phyloP scores from a whole-genome alignment of 2,797 vertebrate species.

The Phalanger gymnotis region DNA sequence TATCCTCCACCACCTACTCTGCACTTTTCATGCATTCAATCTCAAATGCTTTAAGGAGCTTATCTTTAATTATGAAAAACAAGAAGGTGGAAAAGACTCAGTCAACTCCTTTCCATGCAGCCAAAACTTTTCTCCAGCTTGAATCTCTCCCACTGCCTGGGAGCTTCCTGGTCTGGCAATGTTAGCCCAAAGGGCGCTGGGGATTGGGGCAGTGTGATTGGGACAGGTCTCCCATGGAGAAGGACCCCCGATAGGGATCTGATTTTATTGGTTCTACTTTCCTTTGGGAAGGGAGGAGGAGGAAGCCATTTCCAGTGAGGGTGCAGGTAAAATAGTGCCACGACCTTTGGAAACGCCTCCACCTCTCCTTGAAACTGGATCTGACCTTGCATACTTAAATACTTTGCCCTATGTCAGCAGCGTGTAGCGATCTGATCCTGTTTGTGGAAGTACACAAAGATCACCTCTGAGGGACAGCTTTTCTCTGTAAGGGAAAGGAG shows the following conservation, averaged over 20 bases:
- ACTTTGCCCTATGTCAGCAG: background rate
- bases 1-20: background rate
- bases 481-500: background rate
- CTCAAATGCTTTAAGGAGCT: background rate
- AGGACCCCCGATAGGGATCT: background rate
- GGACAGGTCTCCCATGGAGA: background rate
- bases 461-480: background rate
- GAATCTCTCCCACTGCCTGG: background rate
- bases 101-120: fast-evolving
- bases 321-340: background rate
- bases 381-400: background rate
- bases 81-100: background rate
- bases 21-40: background rate
- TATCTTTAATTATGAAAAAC: background rate
- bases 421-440: background rate
- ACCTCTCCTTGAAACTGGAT: background rate
- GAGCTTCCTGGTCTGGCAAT: background rate
- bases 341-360: background rate
- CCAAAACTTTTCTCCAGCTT: background rate
- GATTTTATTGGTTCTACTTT: background rate
- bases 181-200: background rate
- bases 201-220: background rate
- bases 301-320: background rate
- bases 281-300: background rate
- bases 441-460: background rate